Evolutionary conservation across 2,888 invertebrate species (phyloP).

Genomic region (Drosophila barbarae): DNA sequence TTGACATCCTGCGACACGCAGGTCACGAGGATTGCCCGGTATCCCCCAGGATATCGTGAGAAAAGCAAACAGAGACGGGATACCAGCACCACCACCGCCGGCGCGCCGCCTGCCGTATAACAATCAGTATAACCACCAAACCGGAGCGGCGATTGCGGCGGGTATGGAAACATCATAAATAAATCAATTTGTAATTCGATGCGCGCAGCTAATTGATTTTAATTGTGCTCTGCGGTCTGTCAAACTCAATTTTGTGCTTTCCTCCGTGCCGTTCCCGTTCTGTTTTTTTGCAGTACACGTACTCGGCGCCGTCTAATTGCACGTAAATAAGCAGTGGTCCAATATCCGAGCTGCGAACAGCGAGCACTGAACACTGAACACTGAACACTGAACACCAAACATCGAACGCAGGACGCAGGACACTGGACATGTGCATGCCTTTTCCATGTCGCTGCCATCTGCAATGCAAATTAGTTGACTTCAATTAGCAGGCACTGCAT

Average conservation of each 20-base stretch:
- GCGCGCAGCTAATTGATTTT: conserved; percentile 62
- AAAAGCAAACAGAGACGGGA: conserved; percentile 36
- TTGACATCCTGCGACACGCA: conserved; percentile 40
- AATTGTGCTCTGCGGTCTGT: conserved; percentile 47
- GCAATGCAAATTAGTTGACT: conserved; percentile 64
- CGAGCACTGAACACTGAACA: background rate
- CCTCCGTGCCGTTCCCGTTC: conserved; percentile 12
- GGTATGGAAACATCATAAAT: conserved; percentile 46
- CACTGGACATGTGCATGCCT: conserved; percentile 34
- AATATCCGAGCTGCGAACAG: conserved; percentile 12
- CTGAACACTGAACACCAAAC: background rate
- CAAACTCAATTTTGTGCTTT: conserved; percentile 48
- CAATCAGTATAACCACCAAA: conserved; percentile 18
- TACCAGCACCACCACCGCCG: conserved; percentile 2
- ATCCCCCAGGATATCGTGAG: conserved; percentile 30
- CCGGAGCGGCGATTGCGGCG: conserved; percentile 22
- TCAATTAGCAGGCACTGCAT: conserved; percentile 56
- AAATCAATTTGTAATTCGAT: conserved; percentile 62
- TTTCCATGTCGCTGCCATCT: conserved; percentile 45
- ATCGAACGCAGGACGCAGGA: conserved; percentile 3
- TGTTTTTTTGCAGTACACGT: conserved; percentile 24
- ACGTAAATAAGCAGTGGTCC: conserved; percentile 48
- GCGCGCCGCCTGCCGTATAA: conserved; percentile 6
- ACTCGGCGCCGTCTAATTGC: conserved; percentile 44
- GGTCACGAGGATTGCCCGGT: conserved; percentile 28